Evolutionary conservation across 2,797 vertebrate species (phyloP).

Genomic region (Platyrinchus mystaceus): DNA sequence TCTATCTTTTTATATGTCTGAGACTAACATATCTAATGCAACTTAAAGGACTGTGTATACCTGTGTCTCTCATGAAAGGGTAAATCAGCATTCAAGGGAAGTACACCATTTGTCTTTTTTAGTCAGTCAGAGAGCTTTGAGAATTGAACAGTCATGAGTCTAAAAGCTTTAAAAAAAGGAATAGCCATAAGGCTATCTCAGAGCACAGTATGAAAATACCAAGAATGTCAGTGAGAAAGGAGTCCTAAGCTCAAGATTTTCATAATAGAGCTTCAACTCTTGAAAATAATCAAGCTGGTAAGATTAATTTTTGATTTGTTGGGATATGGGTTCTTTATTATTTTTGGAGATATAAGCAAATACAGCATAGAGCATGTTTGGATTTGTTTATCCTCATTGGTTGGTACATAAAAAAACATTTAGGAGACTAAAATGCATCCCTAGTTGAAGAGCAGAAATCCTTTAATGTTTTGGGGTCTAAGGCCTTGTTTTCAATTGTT

Average conservation of each 20-base stretch:
- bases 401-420: background rate
- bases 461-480: background rate
- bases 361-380: background rate
- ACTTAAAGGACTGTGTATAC: background rate
- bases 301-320: background rate
- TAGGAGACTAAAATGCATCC: background rate
- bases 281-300: background rate
- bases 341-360: background rate
- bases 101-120: background rate
- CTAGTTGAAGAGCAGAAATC: background rate
- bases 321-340: rapidly evolving
- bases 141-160: background rate
- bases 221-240: background rate
- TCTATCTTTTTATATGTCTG: background rate
- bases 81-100: background rate
- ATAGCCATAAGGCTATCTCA: background rate
- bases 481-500: background rate
- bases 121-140: background rate
- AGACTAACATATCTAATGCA: background rate
- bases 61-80: background rate
- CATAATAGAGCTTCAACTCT: background rate
- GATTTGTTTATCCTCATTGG: background rate
- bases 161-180: background rate
- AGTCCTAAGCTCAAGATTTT: background rate
- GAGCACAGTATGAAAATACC: background rate